phyloP scores from a whole-genome alignment of 2,888 invertebrate genomes.

The Dicycla oo region DNA sequence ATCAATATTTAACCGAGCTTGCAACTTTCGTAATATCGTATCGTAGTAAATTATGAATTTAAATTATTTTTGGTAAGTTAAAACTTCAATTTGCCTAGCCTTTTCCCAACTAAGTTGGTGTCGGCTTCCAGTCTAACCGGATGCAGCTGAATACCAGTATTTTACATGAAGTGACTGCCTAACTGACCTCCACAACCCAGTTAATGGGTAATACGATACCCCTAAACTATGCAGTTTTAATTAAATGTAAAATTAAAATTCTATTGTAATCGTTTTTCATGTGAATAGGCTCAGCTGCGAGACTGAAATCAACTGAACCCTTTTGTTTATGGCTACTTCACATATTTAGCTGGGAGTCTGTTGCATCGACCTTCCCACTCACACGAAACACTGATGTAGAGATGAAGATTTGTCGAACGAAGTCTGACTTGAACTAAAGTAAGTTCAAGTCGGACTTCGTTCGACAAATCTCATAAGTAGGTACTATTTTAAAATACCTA shows the following conservation, averaged over 20 bases:
- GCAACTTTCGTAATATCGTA: constrained; percentile 16
- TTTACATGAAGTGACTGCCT: no score
- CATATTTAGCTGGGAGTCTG: background rate
- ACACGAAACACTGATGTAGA: background rate
- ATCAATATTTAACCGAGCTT: constrained; percentile 21
- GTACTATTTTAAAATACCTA: background rate
- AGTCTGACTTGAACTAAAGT: background rate
- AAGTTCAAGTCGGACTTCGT: no score
- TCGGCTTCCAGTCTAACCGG: no score
- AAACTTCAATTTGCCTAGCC: no score
- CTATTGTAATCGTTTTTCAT: background rate
- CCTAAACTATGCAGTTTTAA: background rate
- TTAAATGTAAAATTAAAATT: constrained; percentile 7
- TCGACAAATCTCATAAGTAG: no score
- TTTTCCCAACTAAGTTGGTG: no score
- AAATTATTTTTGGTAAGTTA: background rate
- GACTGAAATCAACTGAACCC: background rate
- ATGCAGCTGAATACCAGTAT: no score
- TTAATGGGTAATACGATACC: no score
- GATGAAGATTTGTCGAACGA: background rate
- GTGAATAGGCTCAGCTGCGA: constrained; percentile 4
- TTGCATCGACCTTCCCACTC: background rate
- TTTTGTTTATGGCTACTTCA: constrained; percentile 11
- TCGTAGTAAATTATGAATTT: constrained; percentile 6
- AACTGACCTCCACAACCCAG: no score